Base-by-base conservation (phyloP, 2,888 invertebrate genomes). In the Machimus atricapillus region DNA sequence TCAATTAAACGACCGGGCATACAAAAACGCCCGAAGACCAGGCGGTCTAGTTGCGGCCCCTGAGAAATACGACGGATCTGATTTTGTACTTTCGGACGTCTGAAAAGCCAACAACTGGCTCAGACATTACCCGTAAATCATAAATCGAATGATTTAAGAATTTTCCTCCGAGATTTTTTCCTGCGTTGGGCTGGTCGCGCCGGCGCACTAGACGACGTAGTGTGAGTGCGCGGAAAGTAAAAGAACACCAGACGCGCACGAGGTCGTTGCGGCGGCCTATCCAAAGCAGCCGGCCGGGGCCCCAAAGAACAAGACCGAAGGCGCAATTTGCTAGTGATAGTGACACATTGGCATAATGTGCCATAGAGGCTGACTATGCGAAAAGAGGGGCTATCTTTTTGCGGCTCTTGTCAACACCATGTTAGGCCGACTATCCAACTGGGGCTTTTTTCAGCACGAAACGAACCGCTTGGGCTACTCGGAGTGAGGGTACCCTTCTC, bases 401-500 rank as follows among this genome's bases (percentile, higher is more conserved):
- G 16, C 27, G 56, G 78, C 78, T 86, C 43, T 86, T 86, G 86
- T 86, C 86, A 86, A 66, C 86, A 78, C 58, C 78, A 40, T 66
- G 78, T 86, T 86, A 86, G 79, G 56, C 78, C 14, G 66, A 16
- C 19, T 40, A 58, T 19, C 34, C 37, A 46, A 73, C 4, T 76
- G 52, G 34, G 76, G 40, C n/a, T 56, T 85, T 85, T 77, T 86
- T 78, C 31, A 66, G 58, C 56, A 23, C 37, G 16, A 58, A 58
- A 8, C 40, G 23, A 66, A 27, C 40, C 31, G n/a, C 78, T 31
- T 56, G 76, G 52, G 40, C 66, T 85, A 46, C 34, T 78, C 40
- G 86, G 78, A 58, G 86, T 79, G 86, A 79, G 86, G 86, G 86
- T 31, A 81, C 81, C 79, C 66, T 86, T 86, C 46, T 86, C 46